phyloP scores from a whole-genome alignment of 1,140 invertebrate species.

The Neotoxoptera formosana region DNA sequence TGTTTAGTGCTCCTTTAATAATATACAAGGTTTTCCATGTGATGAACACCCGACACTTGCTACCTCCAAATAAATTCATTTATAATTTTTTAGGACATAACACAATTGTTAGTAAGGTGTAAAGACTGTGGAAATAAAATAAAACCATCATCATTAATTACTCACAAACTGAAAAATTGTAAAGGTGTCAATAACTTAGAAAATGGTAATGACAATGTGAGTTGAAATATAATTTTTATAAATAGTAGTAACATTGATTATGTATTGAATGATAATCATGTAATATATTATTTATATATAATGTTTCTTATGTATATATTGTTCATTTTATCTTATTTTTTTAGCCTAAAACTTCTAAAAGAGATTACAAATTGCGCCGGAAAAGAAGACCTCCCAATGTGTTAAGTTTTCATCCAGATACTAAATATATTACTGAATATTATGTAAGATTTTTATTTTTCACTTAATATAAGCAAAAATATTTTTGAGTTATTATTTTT shows the following conservation, averaged over 20 bases:
- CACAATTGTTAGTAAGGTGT: not conserved
- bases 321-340: not conserved
- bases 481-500: not conserved
- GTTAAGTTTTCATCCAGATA: slow-evolving; percentile 44
- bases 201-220: not conserved
- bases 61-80: not conserved
- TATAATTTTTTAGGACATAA: slow-evolving; percentile 46
- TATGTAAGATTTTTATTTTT: slow-evolving; percentile 29
- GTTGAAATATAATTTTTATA: not conserved
- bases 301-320: too few relatives aligned
- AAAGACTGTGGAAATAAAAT: slow-evolving; percentile 32
- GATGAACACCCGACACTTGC: not conserved
- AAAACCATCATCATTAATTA: slow-evolving; percentile 33
- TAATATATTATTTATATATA: too few relatives aligned
- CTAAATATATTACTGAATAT: slow-evolving; percentile 44
- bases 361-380: not conserved
- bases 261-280: not conserved
- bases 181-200: not conserved
- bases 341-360: too few relatives aligned
- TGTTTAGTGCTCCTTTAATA: not conserved
- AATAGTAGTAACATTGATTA: not conserved
- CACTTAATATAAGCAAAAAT: not conserved
- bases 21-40: not conserved
- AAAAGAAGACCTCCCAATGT: slow-evolving; percentile 46
- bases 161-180: slow-evolving; percentile 17